phyloP scores from a whole-genome alignment of 2,888 invertebrate genomes.

The Agonopterix subpropinquella region DNA sequence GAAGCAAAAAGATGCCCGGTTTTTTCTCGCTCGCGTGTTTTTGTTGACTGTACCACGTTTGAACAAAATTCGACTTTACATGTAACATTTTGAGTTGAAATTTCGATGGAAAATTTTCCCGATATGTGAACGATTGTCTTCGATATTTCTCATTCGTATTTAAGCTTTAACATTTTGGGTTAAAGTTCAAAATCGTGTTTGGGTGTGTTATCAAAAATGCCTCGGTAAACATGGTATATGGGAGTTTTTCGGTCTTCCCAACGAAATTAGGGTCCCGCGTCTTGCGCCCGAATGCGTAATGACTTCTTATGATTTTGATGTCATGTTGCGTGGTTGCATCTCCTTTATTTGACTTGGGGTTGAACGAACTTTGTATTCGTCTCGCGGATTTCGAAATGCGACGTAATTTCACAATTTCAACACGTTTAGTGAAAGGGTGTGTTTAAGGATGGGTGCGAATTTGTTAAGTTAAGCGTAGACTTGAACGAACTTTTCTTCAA shows the following conservation, averaged over 20 bases:
- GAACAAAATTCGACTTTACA: conserved; percentile 12
- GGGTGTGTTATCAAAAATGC: conserved; percentile 31
- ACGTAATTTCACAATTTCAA: background rate
- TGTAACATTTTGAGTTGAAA: conserved; percentile 4
- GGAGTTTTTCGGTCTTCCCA: conserved; percentile 45
- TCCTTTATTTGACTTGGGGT: conserved; percentile 52
- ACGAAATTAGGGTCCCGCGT: conserved; percentile 56
- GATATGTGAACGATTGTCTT: conserved; percentile 65
- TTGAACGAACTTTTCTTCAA: no score
- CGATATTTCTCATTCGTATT: conserved; percentile 15
- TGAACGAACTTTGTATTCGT: conserved; percentile 32
- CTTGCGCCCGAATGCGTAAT: conserved; percentile 61
- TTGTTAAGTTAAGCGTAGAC: background rate
- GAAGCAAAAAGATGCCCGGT: conserved; percentile 68
- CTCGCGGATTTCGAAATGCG: conserved; percentile 13
- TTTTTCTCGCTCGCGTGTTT: conserved; percentile 64
- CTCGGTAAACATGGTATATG: conserved; percentile 56
- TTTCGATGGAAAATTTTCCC: conserved; percentile 13
- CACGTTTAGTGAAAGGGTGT: background rate
- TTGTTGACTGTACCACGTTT: conserved; percentile 46
- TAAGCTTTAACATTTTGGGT: conserved; percentile 15
- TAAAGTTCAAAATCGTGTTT: conserved; percentile 12
- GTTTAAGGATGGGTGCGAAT: background rate
- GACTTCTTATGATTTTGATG: conserved; percentile 73
- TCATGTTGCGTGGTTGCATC: conserved; percentile 58